Evolutionary conservation across 2,797 vertebrate genomes (phyloP).

Genomic region (Pogoniulus pusillus): DNA sequence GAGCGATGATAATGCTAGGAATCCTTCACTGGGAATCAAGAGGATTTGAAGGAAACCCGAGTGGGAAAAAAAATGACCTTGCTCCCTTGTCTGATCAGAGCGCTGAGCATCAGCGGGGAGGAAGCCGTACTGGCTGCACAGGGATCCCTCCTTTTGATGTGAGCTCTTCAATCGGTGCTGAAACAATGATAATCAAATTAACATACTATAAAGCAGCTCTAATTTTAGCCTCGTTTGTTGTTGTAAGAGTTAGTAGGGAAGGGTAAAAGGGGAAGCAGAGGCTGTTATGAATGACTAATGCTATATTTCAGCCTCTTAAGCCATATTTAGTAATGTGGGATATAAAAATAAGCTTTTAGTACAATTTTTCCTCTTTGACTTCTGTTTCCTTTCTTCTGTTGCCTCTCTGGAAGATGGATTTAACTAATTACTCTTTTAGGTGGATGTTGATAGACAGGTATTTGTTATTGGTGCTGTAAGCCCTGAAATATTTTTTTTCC

Average conservation of each 20-base stretch:
- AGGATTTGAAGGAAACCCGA: constrained; percentile 50
- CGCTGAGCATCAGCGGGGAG: constrained; percentile 25
- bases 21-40: constrained; percentile 44
- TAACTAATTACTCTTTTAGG: constrained; percentile 86
- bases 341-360: constrained; percentile 85
- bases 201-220: constrained; percentile 63
- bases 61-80: neutral
- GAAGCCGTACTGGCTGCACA: constrained; percentile 32
- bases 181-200: constrained; percentile 81
- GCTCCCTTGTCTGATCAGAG: constrained; percentile 37
- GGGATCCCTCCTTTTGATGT: constrained; percentile 67
- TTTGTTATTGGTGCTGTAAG: constrained; percentile 81
- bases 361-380: constrained; percentile 74
- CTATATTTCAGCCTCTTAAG: constrained; percentile 74
- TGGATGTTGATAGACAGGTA: constrained; percentile 80
- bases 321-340: constrained; percentile 84
- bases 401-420: constrained; percentile 76
- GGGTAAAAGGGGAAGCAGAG: constrained; percentile 55
- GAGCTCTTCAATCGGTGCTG: constrained; percentile 75
- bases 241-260: constrained; percentile 61
- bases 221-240: constrained; percentile 83
- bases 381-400: constrained; percentile 85
- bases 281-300: constrained; percentile 69
- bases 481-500: constrained; percentile 70
- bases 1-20: constrained; percentile 61